Evolutionary conservation across 2,888 invertebrate species (phyloP).

Genomic region (Slavum lentiscoides): DNA sequence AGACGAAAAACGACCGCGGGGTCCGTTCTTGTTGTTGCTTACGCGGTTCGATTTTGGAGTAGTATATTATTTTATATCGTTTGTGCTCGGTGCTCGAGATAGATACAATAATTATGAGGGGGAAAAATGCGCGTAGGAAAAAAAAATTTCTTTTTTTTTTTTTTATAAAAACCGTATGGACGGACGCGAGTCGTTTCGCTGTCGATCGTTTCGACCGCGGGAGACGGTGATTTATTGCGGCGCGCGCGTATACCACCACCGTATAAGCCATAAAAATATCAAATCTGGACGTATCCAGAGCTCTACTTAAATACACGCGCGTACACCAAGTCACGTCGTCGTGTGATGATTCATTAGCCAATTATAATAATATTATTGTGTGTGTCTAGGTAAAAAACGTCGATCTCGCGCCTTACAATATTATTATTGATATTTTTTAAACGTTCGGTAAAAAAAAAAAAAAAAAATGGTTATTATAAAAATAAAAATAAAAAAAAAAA

Average conservation of each 20-base stretch:
- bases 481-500: background rate
- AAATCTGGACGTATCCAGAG: conserved; percentile 51
- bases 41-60: too few relatives aligned
- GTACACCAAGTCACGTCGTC: conserved; percentile 7
- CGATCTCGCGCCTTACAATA: conserved; percentile 27
- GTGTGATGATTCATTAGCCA: conserved; percentile 46
- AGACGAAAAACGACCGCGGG: conserved; percentile 14
- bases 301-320: background rate
- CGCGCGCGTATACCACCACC: background rate
- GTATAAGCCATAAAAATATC: conserved; percentile 46
- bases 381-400: conserved; percentile 20
- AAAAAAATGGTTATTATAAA: background rate
- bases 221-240: conserved; percentile 42
- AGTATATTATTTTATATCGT: conserved; percentile 3
- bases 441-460: background rate
- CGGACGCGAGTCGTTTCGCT: too few relatives aligned
- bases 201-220: conserved; percentile 13
- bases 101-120: conserved; percentile 8
- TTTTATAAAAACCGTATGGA: too few relatives aligned
- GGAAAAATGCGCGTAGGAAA: too few relatives aligned
- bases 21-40: background rate
- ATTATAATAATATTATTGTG: conserved; percentile 37
- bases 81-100: background rate
- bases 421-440: conserved; percentile 31
- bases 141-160: too few relatives aligned